Conservation (phyloP, 2,888 invertebrate genomes). For the Caenorhabditis macrosperma region DNA sequence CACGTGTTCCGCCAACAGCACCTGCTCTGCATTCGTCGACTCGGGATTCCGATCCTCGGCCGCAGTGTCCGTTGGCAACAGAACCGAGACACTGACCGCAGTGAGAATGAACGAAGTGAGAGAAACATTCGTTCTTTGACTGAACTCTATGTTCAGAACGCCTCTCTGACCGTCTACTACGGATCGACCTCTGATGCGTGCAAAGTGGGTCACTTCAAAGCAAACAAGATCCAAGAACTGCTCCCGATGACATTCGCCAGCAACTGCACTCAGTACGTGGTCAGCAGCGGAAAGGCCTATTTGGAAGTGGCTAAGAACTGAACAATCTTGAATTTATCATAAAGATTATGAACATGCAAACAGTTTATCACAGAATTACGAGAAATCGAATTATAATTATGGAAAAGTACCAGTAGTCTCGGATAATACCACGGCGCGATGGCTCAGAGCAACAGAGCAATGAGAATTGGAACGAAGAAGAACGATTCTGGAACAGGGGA, state of each 20-base stretch:
- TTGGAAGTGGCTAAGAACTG: neutral
- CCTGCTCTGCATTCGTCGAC: neutral
- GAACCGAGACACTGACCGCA: neutral
- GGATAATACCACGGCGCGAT: neutral
- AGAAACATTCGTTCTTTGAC: neutral
- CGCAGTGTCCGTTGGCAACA: neutral
- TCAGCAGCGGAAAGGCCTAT: constrained; percentile 28
- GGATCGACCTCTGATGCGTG: constrained; percentile 16
- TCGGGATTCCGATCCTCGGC: constrained; percentile 7
- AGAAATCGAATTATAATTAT: neutral
- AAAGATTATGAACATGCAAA: neutral
- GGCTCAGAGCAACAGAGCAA: neutral
- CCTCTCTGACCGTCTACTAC: constrained; percentile 12
- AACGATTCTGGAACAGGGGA: neutral
- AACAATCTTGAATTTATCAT: neutral
- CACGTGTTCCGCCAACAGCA: constrained; percentile 1
- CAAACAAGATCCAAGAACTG: constrained; percentile 3
- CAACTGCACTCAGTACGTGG: constrained; percentile 10
- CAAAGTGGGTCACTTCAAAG: constrained; percentile 5
- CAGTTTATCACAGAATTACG: neutral
- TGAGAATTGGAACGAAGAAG: neutral
- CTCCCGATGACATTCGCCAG: constrained; percentile 8
- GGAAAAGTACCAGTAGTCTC: neutral
- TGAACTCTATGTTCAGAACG: constrained; percentile 6
- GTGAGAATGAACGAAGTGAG: constrained; percentile 18